Conservation (phyloP, 1,140 invertebrate genomes). For the Aphaenogaster floridana region DNA sequence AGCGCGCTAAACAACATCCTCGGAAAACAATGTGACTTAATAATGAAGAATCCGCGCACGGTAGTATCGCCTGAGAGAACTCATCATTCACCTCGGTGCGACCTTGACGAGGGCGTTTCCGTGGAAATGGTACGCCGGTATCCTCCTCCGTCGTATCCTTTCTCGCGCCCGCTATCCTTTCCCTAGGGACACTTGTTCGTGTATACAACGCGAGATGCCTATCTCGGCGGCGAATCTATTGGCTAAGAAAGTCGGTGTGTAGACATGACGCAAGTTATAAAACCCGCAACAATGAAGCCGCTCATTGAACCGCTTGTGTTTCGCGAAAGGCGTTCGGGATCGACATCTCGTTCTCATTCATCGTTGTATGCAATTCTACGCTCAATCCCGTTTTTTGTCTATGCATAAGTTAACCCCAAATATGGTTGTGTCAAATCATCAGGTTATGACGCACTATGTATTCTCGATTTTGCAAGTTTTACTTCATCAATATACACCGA, state of each 20-base stretch:
- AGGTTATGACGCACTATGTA: not conserved
- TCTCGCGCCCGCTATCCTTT: conserved; percentile 46
- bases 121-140: conserved; percentile 55
- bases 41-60: conserved; percentile 39
- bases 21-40: conserved; percentile 60
- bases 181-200: conserved; percentile 33
- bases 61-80: conserved; percentile 43
- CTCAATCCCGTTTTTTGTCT: conserved; percentile 48
- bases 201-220: conserved; percentile 26
- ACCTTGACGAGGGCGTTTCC: conserved; percentile 66
- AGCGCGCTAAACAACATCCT: conserved; percentile 46
- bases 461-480: conserved; percentile 16
- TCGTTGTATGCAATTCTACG: conserved; percentile 22
- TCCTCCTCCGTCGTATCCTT: conserved; percentile 34
- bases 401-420: conserved; percentile 60
- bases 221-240: conserved; percentile 69
- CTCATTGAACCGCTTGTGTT: conserved; percentile 25
- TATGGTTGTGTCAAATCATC: conserved; percentile 41
- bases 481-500: not conserved
- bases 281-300: conserved; percentile 50
- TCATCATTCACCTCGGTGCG: conserved; percentile 56
- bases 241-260: conserved; percentile 63
- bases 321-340: conserved; percentile 24
- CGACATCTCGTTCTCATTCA: conserved; percentile 30
- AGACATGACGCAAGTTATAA: conserved; percentile 60